Base-by-base conservation (phyloP, 2,113 vertebrate species). In the Mormyrus iriodes region DNA sequence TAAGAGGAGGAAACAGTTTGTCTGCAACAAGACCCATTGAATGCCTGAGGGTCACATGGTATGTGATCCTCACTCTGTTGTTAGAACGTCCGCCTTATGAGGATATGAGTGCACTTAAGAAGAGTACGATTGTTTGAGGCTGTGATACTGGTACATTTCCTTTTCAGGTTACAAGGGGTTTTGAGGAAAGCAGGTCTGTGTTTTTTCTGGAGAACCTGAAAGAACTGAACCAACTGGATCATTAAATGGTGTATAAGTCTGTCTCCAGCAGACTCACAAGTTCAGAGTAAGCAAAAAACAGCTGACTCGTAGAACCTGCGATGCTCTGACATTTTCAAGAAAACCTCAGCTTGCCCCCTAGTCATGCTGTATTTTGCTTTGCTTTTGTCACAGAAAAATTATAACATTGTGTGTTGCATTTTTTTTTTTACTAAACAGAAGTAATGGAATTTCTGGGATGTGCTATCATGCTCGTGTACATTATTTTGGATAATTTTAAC, bases 311-410 rank as follows among this genome's bases (percentile, higher is more conserved):
- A 42, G 31, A 13, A 39, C 49, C 21, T 88, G 52, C 85, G 87
- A 88, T 51, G 86, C 52, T 84, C 27, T 85, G 86, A 69, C 89
- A 88, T 90, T 88, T 73, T 15, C 84, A 88, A 42, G 69, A 88
- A 84, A 84, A 82, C 53, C 49, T 82, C 21, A 48, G 19, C 46
- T 31, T 53, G n/a, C 86, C 27, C 89, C n/a, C 58, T 39, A 51
- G 85, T 44, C 52, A 42, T 12, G 58, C 42, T 48, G 12, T 17
- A 55, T 84, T 39, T 53, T 39, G 58, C 52, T 87, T 44, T 46
- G n/a, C 31, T 69, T 6, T 87, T 76, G 55, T 48, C 84, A 73
- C 24, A 39, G 52, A 84, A 55, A 69, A 39, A 83, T 35, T 46
- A 84, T 19, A 49, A 61, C 51, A 49, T 39, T n/a, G 27, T 15